Conservation (phyloP, 2,888 invertebrate genomes). For the Brachyopa scutellaris region DNA sequence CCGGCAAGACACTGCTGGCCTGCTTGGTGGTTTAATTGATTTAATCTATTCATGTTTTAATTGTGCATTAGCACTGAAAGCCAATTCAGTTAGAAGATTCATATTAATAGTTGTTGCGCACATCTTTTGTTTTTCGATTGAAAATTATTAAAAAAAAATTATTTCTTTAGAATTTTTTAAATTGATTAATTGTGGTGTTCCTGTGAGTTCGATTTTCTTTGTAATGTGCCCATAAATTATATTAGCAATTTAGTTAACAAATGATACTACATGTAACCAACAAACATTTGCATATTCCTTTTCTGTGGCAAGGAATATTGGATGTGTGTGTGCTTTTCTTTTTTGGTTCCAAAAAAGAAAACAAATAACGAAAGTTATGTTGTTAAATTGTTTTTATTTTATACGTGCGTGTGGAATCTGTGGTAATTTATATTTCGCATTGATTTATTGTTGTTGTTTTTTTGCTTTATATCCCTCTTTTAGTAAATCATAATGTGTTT, state of each 20-base stretch:
- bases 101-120: constrained; percentile 42
- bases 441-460: constrained; percentile 11
- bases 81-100: constrained; percentile 52
- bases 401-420: constrained; percentile 9
- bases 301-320: constrained; percentile 15
- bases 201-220: neutral
- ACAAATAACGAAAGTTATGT: constrained; percentile 15
- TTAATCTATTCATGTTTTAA: constrained; percentile 67
- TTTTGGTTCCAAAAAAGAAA: constrained; percentile 16
- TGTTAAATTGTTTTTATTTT: constrained; percentile 12
- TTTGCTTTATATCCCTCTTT: constrained; percentile 28
- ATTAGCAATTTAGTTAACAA: constrained; percentile 20
- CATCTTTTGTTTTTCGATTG: constrained; percentile 38
- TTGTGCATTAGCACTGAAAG: constrained; percentile 64
- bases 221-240: constrained; percentile 15
- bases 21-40: constrained; percentile 45
- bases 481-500: constrained; percentile 52
- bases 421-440: constrained; percentile 1
- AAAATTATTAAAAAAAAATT: constrained; percentile 14
- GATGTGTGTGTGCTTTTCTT: neutral
- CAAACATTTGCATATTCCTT: constrained; percentile 15
- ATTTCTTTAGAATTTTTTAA: constrained; percentile 2
- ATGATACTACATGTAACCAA: constrained; percentile 30
- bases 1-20: constrained; percentile 69
- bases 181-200: neutral